Evolutionary conservation across 2,113 vertebrate genomes (phyloP), one percentile per base, ranked within the genome.

Genomic region (Notothenia rossii): DNA sequence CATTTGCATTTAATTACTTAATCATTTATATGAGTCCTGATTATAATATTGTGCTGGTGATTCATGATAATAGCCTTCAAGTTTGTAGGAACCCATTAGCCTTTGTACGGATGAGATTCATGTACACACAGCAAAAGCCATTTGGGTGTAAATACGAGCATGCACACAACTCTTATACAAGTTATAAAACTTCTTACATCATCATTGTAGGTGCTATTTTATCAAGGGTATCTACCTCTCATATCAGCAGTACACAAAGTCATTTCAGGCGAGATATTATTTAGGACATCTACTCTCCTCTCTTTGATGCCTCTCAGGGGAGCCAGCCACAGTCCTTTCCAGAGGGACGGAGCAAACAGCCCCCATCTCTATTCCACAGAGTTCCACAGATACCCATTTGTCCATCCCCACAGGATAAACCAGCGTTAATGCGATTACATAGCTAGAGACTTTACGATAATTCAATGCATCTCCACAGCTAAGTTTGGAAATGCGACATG

Each of bases 351-450:
- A 48, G 64, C 55, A 20, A 82, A 77, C 65, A 81, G 77, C 82
- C 69, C n/a, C 74, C 75, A 40, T 73, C 10, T 40, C 63, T 76
- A 59, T 85, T 79, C 79, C 81, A 83, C 20, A 79, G 63, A 54
- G 66, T 68, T 75, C 69, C 70, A 17, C 4, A 71, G 80, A 85
- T 90, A 55, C 75, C 0, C 69, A 89, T 90, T 90, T 84, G 75
- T 73, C 91, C 83, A 73, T 84, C 83, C 82, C 83, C 82, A 91
- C 64, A 88, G 90, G 86, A 89, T 73, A 83, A 68, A 68, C 73
- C 84, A 71, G 76, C 70, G 66, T 85, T 94, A 95, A 95, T 93
- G 77, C 77, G 92, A 95, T 95, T 95, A 94, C 85, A 67, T 79
- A 73, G 83, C 80, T 60, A 48, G 66, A 87, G 90, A 94, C 94